phyloP scores from a whole-genome alignment of 2,888 invertebrate genomes.

The Hartigia nigra region DNA sequence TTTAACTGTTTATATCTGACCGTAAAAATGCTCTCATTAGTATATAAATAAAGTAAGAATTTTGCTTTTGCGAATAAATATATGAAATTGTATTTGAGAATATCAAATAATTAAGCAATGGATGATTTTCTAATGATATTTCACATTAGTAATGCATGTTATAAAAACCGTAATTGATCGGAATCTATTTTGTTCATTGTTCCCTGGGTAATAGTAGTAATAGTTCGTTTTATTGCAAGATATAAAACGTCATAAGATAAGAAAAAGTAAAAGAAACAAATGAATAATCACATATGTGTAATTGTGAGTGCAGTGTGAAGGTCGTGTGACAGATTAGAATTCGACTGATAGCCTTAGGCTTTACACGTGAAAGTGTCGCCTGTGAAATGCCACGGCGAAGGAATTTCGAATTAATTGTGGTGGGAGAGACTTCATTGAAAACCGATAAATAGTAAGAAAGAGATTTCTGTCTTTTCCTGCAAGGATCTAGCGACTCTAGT shows the following conservation, averaged over 20 bases:
- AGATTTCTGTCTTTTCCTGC: background rate
- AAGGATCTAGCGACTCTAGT: background rate
- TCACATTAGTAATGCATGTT: background rate
- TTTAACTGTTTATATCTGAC: too few relatives aligned
- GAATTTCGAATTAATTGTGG: background rate
- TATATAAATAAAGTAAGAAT: too few relatives aligned
- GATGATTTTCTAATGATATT: too few relatives aligned
- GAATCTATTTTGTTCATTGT: background rate
- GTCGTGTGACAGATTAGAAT: background rate
- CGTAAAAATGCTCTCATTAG: too few relatives aligned
- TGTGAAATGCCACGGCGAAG: slow-evolving; percentile 37
- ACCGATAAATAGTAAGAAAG: background rate
- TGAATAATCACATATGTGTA: background rate
- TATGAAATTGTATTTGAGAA: too few relatives aligned
- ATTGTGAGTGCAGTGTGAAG: background rate
- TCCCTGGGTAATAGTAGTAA: too few relatives aligned
- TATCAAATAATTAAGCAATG: too few relatives aligned
- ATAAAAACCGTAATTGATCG: background rate
- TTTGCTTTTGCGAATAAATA: too few relatives aligned
- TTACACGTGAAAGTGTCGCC: slow-evolving; percentile 38
- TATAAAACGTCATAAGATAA: too few relatives aligned
- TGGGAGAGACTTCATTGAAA: background rate
- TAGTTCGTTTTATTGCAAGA: too few relatives aligned
- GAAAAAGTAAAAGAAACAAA: background rate
- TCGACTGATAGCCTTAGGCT: background rate